These are phyloP conservation scores for Lasioglossum marginatum DNA, from an alignment of 2,888 invertebrate genomes.

Conservation along the genomic window DNA sequence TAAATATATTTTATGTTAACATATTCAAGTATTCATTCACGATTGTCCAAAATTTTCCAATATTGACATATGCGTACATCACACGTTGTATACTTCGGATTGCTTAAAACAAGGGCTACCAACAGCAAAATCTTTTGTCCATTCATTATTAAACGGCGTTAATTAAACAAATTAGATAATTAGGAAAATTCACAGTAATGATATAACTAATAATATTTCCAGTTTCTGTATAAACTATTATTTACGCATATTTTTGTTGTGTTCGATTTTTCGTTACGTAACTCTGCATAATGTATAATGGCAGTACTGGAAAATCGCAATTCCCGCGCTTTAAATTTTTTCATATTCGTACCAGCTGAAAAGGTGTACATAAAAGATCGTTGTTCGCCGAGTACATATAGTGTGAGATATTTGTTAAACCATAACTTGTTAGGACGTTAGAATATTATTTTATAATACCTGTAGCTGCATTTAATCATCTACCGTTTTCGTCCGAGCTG, in stretches of 20 bases:
- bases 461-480: neutral
- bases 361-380: neutral
- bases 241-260: neutral
- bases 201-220: neutral
- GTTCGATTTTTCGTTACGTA: conserved; percentile 4
- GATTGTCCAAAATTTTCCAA: conserved; percentile 50
- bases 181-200: neutral
- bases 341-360: neutral
- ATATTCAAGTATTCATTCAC: conserved; percentile 35
- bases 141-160: no score
- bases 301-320: conserved; percentile 10
- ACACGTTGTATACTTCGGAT: neutral
- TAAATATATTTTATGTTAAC: neutral
- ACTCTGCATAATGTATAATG: neutral
- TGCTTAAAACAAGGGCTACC: neutral
- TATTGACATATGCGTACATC: conserved; percentile 14
- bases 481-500: neutral
- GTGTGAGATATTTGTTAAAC: conserved; percentile 11
- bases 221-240: neutral
- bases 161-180: neutral
- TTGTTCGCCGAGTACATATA: neutral
- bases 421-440: conserved; percentile 21
- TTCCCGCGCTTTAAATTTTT: conserved; percentile 54
- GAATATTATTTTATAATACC: conserved; percentile 12
- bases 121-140: neutral